Conservation (phyloP, 2,113 vertebrate species). For the Alexandromys fortis region DNA sequence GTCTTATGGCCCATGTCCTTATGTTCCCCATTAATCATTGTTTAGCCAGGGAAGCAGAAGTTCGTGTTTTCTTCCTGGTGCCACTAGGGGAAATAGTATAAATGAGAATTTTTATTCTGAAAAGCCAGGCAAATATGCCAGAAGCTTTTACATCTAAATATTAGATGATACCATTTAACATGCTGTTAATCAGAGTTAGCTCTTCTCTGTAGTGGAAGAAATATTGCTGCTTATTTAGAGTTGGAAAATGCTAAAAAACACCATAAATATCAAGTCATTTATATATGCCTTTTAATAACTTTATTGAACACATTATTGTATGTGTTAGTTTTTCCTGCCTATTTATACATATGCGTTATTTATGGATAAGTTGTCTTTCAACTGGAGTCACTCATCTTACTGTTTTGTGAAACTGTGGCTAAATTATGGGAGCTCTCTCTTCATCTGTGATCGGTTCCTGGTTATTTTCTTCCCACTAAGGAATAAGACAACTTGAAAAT, state of each 20-base stretch:
- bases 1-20: conserved; percentile 69
- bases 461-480: neutral
- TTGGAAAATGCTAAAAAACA: neutral
- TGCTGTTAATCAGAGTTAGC: conserved; percentile 46
- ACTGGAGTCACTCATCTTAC: neutral
- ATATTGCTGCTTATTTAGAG: neutral
- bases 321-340: neutral
- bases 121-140: conserved; percentile 59
- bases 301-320: neutral
- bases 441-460: neutral
- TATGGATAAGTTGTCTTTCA: neutral
- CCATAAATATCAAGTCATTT: neutral
- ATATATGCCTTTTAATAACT: neutral
- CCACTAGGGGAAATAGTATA: conserved; percentile 69
- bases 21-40: conserved; percentile 81
- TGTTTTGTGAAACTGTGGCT: neutral
- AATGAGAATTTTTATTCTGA: conserved; percentile 78
- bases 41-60: conserved; percentile 76
- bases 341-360: neutral
- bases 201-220: conserved; percentile 24
- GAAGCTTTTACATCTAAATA: conserved; percentile 63
- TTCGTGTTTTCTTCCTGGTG: conserved; percentile 73
- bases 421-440: neutral
- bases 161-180: conserved; percentile 48
- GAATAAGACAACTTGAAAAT: neutral